Evolutionary conservation across 2,797 vertebrate species (phyloP).

Genomic region (Hydrocynus forskahlii): DNA sequence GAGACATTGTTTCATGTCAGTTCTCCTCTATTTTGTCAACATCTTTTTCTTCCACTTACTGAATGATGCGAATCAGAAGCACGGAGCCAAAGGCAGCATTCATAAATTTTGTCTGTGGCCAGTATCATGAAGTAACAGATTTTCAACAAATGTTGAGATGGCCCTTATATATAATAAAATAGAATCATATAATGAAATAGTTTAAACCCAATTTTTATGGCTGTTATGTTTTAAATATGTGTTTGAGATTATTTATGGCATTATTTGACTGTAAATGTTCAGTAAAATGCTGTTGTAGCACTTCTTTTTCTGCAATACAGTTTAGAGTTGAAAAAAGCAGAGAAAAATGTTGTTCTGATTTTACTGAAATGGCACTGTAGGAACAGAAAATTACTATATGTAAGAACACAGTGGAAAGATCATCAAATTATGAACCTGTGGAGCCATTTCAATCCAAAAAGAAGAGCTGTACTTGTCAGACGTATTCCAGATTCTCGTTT

Average conservation of each 20-base stretch:
- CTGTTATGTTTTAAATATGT: too few species aligned
- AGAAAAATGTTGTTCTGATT: slow-evolving; percentile 8
- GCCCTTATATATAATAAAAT: too few species aligned
- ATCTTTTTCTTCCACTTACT: too few species aligned
- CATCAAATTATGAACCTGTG: slow-evolving; percentile 6
- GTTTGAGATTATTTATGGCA: neutral
- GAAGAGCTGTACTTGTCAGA: slow-evolving; percentile 29
- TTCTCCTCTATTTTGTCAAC: too few species aligned
- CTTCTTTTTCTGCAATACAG: neutral
- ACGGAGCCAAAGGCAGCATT: too few species aligned
- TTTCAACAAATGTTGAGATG: too few species aligned
- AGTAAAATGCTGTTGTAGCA: neutral
- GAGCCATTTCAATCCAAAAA: slow-evolving; percentile 38
- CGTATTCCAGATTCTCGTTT: slow-evolving; percentile 20
- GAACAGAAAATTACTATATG: slow-evolving; percentile 9
- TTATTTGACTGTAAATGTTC: neutral
- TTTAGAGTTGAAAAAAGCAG: neutral
- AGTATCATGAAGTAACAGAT: too few species aligned
- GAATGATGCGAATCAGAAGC: too few species aligned
- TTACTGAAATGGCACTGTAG: neutral
- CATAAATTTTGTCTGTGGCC: too few species aligned
- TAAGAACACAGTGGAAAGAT: slow-evolving; percentile 1
- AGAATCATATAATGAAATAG: too few species aligned
- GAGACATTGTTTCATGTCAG: too few species aligned
- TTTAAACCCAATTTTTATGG: too few species aligned